phyloP scores from a whole-genome alignment of 2,797 vertebrate genomes.

The Falco cherrug region DNA sequence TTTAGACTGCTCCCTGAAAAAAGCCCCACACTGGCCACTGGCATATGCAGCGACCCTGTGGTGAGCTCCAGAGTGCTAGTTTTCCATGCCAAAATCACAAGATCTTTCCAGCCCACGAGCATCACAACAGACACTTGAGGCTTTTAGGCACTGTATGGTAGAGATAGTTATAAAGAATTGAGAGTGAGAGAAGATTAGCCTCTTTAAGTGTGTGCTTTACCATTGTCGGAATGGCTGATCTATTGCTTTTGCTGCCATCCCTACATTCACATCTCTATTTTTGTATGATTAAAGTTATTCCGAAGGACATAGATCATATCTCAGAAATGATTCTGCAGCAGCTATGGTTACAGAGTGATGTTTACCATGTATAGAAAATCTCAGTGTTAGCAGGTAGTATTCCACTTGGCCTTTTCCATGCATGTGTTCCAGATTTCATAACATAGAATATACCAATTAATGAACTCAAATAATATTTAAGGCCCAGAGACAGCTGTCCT shows the following conservation, averaged over 20 bases:
- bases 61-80: not conserved
- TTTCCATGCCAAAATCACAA: not conserved
- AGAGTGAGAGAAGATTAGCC: not conserved
- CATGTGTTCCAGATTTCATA: not conserved
- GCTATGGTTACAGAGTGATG: not conserved
- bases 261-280: not conserved
- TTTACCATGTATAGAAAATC: not conserved
- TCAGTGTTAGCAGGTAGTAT: not conserved
- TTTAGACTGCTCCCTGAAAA: not conserved
- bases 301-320: not conserved
- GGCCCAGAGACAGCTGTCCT: not conserved
- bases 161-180: not conserved
- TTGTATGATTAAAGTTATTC: not conserved
- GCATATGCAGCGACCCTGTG: accelerated
- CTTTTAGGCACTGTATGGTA: not conserved
- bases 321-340: not conserved
- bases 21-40: not conserved
- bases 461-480: not conserved
- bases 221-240: not conserved
- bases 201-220: not conserved
- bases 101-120: not conserved
- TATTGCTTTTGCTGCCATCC: not conserved
- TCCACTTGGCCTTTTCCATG: not conserved
- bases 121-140: not conserved
- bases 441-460: not conserved